phyloP scores from a whole-genome alignment of 2,888 invertebrate species.

The Lycaena phlaeas region DNA sequence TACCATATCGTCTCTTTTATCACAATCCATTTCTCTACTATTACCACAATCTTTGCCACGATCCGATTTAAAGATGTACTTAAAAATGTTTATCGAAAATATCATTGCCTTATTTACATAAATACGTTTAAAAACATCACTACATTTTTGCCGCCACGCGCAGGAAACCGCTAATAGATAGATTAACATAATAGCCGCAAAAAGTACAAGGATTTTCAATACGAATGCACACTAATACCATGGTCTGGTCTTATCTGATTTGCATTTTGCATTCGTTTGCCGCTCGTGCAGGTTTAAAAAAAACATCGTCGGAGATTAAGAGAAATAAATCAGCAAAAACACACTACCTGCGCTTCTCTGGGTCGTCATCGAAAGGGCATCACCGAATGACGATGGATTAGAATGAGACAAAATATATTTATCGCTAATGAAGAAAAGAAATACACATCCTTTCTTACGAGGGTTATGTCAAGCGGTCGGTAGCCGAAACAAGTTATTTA shows the following conservation, averaged over 20 bases:
- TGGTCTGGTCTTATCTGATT: constrained; percentile 19
- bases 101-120: constrained; percentile 1
- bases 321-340: constrained; percentile 53
- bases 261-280: constrained; percentile 26
- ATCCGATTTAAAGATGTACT: background rate
- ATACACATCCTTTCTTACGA: constrained; percentile 37
- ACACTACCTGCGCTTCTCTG: constrained; percentile 46
- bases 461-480: constrained; percentile 55
- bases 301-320: constrained; percentile 44
- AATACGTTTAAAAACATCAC: constrained; percentile 6
- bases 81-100: background rate
- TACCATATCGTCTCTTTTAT: too few relatives aligned
- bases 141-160: background rate
- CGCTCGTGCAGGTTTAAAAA: constrained; percentile 41
- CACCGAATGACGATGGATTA: constrained; percentile 30
- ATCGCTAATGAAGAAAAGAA: constrained; percentile 32
- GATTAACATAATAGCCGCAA: constrained; percentile 12
- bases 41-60: too few relatives aligned
- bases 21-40: too few relatives aligned
- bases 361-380: constrained; percentile 34
- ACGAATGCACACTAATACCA: constrained; percentile 11
- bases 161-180: constrained; percentile 9
- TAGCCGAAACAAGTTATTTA: constrained; percentile 66
- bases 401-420: constrained; percentile 37
- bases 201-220: constrained; percentile 10